phyloP scores from a whole-genome alignment of 2,888 invertebrate species.

The Platycheirus albimanus region DNA sequence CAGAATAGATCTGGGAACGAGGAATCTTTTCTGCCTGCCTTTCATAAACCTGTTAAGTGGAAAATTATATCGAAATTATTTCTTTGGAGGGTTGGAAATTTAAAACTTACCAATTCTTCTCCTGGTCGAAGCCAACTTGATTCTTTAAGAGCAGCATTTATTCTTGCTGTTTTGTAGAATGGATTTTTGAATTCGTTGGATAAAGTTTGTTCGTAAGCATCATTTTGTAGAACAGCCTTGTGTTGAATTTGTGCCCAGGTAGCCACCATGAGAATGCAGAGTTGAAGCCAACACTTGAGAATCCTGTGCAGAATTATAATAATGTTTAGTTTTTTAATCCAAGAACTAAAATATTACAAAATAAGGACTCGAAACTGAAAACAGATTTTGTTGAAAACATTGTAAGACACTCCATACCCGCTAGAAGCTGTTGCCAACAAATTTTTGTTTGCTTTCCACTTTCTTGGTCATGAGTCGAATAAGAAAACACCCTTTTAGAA shows the following conservation, averaged over 20 bases:
- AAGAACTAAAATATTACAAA: too few species aligned
- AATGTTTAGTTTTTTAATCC: too few species aligned
- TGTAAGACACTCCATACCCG: too few species aligned
- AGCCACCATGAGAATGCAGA: conserved; percentile 34
- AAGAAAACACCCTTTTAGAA: too few species aligned
- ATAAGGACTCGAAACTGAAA: too few species aligned
- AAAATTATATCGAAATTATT: not conserved
- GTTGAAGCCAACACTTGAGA: conserved; percentile 27
- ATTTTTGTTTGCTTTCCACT: too few species aligned
- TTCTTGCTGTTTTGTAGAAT: conserved; percentile 85
- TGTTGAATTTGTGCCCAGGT: conserved; percentile 82
- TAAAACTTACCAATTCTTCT: conserved; percentile 84
- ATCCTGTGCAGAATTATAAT: conserved; percentile 41
- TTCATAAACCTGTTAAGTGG: conserved; percentile 83
- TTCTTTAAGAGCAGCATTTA: conserved; percentile 84
- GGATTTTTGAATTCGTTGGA: conserved; percentile 85
- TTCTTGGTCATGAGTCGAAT: too few species aligned
- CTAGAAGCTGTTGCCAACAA: too few species aligned
- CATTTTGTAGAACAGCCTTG: conserved; percentile 85
- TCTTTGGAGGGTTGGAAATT: not conserved
- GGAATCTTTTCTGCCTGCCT: conserved; percentile 86
- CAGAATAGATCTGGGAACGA: conserved; percentile 86
- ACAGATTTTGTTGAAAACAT: too few species aligned
- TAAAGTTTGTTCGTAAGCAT: conserved; percentile 84
- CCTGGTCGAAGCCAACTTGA: conserved; percentile 86